Evolutionary conservation across 2,888 invertebrate species (phyloP).

Genomic region (Minunthozetes semirufus): DNA sequence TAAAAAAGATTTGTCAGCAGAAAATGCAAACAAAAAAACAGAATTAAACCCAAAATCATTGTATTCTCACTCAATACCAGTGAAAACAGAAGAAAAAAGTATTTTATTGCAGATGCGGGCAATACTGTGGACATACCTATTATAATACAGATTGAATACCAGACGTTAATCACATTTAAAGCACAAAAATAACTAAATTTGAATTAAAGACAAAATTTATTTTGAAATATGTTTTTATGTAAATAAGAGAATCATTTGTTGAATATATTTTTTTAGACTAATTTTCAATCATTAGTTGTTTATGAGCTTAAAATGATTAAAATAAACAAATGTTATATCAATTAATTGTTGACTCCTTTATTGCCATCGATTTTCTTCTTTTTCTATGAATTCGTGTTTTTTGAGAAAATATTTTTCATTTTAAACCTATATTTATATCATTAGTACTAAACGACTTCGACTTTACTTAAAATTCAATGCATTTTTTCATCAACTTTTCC

Average conservation of each 20-base stretch:
- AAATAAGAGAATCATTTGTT: neutral
- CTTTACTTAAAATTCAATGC: neutral
- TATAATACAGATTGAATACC: no score
- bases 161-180: neutral
- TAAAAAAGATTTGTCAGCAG: conserved; percentile 6
- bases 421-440: neutral
- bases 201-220: neutral
- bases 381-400: neutral
- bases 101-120: neutral
- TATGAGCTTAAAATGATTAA: conserved; percentile 15
- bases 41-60: neutral
- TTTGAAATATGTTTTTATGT: neutral
- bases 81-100: neutral
- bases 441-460: neutral
- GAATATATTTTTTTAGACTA: conserved; percentile 1
- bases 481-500: neutral
- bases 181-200: neutral
- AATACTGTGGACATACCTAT: neutral
- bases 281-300: neutral
- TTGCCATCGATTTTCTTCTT: neutral
- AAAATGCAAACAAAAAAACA: neutral
- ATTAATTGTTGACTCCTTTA: neutral
- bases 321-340: neutral
- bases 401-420: neutral
- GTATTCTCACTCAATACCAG: neutral